Percentiles rank a stretch among this genome's conserved stretches.
Evolutionary conservation across 2,113 vertebrate species (phyloP).

Genomic region (Paraplagusia blochii): DNA sequence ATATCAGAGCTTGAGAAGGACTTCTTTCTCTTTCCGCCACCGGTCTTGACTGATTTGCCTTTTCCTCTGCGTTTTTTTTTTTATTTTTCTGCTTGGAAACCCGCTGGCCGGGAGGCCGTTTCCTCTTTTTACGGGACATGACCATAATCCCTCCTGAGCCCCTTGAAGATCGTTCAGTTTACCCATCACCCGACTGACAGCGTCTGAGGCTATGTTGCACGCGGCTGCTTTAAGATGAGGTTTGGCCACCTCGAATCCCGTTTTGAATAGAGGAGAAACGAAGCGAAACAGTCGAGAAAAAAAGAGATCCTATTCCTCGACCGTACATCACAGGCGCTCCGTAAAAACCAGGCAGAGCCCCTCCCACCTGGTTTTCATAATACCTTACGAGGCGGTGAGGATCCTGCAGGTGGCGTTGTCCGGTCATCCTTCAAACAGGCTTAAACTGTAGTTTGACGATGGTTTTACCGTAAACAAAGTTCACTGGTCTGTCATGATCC

Average conservation of each 20-base stretch:
- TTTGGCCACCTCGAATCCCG: background rate
- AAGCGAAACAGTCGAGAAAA: background rate
- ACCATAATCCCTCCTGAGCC: background rate
- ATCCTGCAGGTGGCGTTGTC: too few relatives aligned
- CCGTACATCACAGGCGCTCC: background rate
- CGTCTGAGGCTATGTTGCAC: background rate
- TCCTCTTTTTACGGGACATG: background rate
- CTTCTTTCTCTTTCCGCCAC: background rate
- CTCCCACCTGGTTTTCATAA: background rate
- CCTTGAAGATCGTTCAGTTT: background rate
- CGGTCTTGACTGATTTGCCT: background rate
- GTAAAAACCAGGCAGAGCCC: background rate
- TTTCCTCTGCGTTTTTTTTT: too few relatives aligned
- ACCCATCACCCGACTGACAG: background rate
- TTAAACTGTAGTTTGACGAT: too few relatives aligned
- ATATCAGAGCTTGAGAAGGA: background rate
- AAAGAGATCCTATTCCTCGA: background rate
- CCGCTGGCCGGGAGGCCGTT: background rate
- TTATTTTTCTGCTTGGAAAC: too few relatives aligned
- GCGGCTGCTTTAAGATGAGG: background rate
- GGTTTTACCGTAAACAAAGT: too few relatives aligned
- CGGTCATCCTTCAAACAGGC: background rate
- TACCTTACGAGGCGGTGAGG: background rate
- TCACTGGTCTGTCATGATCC: too few relatives aligned
- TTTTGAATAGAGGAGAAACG: background rate